Evolutionary conservation across 2,888 invertebrate species (phyloP), one percentile per base, ranked within the genome.

Genomic region (Phymatocera aterrima): DNA sequence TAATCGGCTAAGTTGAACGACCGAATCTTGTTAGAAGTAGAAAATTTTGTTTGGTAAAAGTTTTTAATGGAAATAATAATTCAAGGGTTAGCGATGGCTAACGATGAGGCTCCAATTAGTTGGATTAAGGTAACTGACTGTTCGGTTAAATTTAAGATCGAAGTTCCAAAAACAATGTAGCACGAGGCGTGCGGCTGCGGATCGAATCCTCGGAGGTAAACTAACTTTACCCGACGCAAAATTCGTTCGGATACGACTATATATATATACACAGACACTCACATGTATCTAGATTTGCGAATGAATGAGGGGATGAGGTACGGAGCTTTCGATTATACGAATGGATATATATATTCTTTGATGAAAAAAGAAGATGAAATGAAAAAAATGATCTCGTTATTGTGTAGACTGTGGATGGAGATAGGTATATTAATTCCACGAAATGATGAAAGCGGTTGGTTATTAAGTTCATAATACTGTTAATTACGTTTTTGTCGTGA

Each of bases 1-100:
- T 64, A 64, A 40, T 64, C 37, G 18, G 3, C 15, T n/a, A 68
- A 68, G 12, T 68, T 68, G 15, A 46, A 46, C 28, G 46, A 68
- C 28, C 46, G 18, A 68, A 46, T 68, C 24, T 68, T 46, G 12
- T 68, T 46, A 15, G 6, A 18, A 15, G 34, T 3, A 34, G 51
- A 72, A 31, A 51, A 72, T 72, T 37, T 18, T 10, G 21, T 24
- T 34, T n/a, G 21, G 31, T 18, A 31, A 72, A 51, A n/a, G 51
- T 48, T 72, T 51, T 18, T 72, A 72, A 72, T 72, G 72, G 72
- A 72, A 72, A 72, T 72, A 72, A 72, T 72, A 72, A 72, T 34
- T 72, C 72, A 51, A 72, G 43, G 34, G 5, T 37, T 51, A 34
- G 43, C n/a, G 18, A 43, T 18, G 40, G 12, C 10, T 6, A 65